Evolutionary conservation across 2,797 vertebrate species (phyloP).

Genomic region (Acropternis orthonyx): DNA sequence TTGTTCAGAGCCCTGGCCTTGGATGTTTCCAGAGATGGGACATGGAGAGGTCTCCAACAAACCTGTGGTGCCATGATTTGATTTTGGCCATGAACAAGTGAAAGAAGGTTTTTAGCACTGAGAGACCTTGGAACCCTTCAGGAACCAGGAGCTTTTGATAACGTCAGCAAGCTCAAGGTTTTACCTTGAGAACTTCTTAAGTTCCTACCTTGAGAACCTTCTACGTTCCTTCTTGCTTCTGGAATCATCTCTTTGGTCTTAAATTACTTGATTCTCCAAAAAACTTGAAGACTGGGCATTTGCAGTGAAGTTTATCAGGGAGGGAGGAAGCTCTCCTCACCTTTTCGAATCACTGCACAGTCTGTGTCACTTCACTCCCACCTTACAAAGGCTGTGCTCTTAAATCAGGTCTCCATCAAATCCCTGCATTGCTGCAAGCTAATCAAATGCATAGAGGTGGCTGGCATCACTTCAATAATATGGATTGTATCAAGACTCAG

Average conservation of each 20-base stretch:
- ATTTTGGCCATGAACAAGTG: not conserved
- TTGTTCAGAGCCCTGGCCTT: not conserved
- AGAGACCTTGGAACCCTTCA: not conserved
- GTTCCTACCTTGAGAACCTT: not conserved
- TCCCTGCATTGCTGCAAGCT: not conserved
- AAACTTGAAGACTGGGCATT: not conserved
- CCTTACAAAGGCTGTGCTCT: not conserved
- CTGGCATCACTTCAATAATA: not conserved
- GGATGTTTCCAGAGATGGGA: not conserved
- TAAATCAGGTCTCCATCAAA: not conserved
- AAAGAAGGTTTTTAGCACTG: not conserved
- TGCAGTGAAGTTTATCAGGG: not conserved
- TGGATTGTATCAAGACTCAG: constrained; percentile 17
- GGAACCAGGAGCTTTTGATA: not conserved
- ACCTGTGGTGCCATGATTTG: accelerated
- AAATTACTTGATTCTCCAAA: not conserved
- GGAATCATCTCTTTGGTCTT: not conserved
- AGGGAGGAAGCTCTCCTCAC: not conserved
- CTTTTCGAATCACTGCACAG: not conserved
- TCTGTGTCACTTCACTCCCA: not conserved
- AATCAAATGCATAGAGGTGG: not conserved
- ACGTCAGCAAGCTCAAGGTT: not conserved
- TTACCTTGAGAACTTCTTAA: not conserved
- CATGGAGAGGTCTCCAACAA: not conserved
- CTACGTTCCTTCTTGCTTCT: not conserved